Conservation (phyloP, 2,113 vertebrate genomes). For the Elgaria multicarinata region DNA sequence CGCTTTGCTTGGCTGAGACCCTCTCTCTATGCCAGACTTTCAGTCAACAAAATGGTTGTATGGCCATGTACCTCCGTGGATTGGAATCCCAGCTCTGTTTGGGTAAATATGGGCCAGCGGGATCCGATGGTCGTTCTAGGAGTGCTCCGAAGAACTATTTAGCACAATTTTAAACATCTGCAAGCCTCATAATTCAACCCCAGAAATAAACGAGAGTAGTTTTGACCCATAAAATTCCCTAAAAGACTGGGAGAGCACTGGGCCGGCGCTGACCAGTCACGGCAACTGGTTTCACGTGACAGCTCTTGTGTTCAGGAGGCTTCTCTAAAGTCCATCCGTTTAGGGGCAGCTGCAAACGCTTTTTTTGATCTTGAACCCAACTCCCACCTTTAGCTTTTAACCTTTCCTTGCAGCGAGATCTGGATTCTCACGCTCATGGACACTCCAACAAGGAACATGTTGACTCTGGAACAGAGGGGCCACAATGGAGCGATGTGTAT, state of each 20-base stretch:
- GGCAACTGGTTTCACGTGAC: not conserved
- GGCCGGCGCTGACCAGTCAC: not conserved
- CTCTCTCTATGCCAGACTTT: too few species aligned
- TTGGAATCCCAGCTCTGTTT: not conserved
- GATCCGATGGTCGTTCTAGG: not conserved
- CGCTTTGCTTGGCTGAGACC: not conserved
- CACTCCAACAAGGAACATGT: not conserved
- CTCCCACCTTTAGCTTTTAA: not conserved
- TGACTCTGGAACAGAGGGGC: not conserved
- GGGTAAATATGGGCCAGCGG: not conserved
- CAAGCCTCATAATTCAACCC: not conserved
- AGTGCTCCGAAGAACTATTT: not conserved
- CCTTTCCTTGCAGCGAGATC: not conserved
- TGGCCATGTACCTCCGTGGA: too few species aligned
- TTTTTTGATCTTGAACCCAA: not conserved
- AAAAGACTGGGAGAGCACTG: not conserved
- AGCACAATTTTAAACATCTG: not conserved
- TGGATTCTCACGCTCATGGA: not conserved
- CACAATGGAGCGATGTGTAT: not conserved
- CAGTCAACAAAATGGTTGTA: not conserved
- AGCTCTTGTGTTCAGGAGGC: not conserved
- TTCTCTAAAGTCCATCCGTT: not conserved
- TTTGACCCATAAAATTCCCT: not conserved
- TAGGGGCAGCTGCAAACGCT: not conserved
- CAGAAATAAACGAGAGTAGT: not conserved